These are phyloP conservation scores for Uromys caudimaculatus DNA, from an alignment of 2,797 vertebrate genomes.

Conservation along the genomic window DNA sequence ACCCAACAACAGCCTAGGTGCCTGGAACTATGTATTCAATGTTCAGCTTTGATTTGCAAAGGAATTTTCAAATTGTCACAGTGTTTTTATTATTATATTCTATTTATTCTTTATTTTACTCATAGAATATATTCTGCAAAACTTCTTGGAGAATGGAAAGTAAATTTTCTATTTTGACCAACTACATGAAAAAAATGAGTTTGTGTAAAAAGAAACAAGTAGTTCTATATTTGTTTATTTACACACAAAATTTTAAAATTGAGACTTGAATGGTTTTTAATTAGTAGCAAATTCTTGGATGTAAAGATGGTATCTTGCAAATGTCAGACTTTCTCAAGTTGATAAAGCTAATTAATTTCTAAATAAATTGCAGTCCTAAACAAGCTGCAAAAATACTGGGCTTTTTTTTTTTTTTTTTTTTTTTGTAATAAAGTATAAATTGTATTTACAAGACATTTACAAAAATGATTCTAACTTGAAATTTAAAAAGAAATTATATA, in stretches of 20 bases:
- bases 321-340: constrained; percentile 24
- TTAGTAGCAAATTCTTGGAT: neutral
- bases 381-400: neutral
- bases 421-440: constrained; percentile 12
- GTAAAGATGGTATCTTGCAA: neutral
- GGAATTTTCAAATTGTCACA: neutral
- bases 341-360: constrained; percentile 27
- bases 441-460: neutral
- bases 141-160: neutral
- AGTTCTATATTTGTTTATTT: neutral
- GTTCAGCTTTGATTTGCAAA: neutral
- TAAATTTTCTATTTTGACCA: neutral
- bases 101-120: constrained; percentile 3
- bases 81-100: neutral
- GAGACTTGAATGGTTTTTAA: constrained; percentile 31
- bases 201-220: neutral
- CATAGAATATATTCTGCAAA: neutral
- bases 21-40: neutral
- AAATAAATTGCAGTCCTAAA: constrained; percentile 6
- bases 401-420: too few species aligned
- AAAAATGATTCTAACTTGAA: neutral
- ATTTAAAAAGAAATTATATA: neutral
- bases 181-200: neutral
- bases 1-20: neutral
- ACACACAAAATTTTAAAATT: neutral